Conservation (phyloP, 2,797 vertebrate species). For the Harpagifer antarcticus region DNA sequence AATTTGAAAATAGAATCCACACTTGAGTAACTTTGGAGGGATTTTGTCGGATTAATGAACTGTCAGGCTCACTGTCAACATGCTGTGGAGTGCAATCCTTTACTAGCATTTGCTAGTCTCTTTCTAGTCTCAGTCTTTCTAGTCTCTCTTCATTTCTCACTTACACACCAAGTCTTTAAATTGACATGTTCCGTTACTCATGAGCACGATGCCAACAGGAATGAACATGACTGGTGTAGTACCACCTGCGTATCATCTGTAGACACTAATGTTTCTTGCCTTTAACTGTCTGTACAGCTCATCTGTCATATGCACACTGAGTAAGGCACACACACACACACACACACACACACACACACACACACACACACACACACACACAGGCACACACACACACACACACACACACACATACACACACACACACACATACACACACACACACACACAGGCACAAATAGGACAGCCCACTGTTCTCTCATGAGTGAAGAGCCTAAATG, state of each 20-base stretch:
- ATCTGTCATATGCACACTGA: constrained; percentile 51
- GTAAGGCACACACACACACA: constrained; percentile 23
- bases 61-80: constrained; percentile 85
- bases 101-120: constrained; percentile 70
- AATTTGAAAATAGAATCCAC: constrained; percentile 88
- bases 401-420: constrained; percentile 14
- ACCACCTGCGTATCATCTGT: constrained; percentile 64
- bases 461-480: constrained; percentile 52
- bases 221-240: constrained; percentile 45
- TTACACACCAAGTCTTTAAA: constrained; percentile 51
- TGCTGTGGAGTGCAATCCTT: constrained; percentile 80
- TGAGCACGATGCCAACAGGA: constrained; percentile 47
- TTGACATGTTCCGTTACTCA: constrained; percentile 54
- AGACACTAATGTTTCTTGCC: constrained; percentile 52
- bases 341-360: constrained; percentile 10
- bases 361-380: constrained; percentile 24
- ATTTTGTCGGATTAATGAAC: constrained; percentile 87
- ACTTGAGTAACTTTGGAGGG: constrained; percentile 85
- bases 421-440: constrained; percentile 10
- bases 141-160: constrained; percentile 48
- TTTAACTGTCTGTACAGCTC: constrained; percentile 56
- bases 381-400: constrained; percentile 9
- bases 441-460: constrained; percentile 36
- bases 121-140: constrained; percentile 62
- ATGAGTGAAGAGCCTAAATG: constrained; percentile 73